Evolutionary conservation across 1,140 invertebrate species (phyloP).

Genomic region (Mactra quadrangularis): DNA sequence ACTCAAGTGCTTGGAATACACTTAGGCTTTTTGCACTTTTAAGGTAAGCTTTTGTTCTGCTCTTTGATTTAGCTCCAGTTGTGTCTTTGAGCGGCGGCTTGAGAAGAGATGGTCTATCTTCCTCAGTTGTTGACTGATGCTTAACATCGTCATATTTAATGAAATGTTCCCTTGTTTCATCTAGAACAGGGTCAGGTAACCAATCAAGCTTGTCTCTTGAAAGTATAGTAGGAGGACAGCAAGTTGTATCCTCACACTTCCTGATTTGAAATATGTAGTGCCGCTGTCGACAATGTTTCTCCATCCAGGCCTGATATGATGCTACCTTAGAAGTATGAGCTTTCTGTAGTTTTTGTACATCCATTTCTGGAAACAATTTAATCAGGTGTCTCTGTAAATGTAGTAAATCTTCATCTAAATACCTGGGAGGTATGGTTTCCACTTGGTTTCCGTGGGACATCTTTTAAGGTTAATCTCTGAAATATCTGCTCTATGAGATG

Average conservation of each 20-base stretch:
- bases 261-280: slow-evolving; percentile 24
- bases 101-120: not conserved
- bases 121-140: not conserved
- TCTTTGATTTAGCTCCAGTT: not conserved
- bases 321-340: slow-evolving; percentile 10
- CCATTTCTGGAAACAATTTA: slow-evolving; percentile 9
- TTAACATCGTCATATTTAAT: not conserved
- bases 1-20: not conserved
- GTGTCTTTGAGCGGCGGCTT: not conserved
- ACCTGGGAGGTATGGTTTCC: not conserved
- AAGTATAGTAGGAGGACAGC: not conserved
- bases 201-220: not conserved
- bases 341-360: slow-evolving; percentile 3
- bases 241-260: slow-evolving; percentile 3
- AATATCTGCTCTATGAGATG: not conserved
- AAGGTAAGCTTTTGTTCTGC: no score
- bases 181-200: slow-evolving; percentile 7
- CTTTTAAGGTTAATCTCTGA: slow-evolving; percentile 8
- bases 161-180: not conserved
- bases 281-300: not conserved
- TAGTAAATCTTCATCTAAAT: not conserved
- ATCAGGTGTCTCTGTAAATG: not conserved
- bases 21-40: no score
- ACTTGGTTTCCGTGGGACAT: not conserved
- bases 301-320: not conserved